A percentile compares a stretch with the other conserved stretches of the same genome.
Conservation (phyloP, 2,113 vertebrate genomes). For the Tricholaema leucomelas region DNA sequence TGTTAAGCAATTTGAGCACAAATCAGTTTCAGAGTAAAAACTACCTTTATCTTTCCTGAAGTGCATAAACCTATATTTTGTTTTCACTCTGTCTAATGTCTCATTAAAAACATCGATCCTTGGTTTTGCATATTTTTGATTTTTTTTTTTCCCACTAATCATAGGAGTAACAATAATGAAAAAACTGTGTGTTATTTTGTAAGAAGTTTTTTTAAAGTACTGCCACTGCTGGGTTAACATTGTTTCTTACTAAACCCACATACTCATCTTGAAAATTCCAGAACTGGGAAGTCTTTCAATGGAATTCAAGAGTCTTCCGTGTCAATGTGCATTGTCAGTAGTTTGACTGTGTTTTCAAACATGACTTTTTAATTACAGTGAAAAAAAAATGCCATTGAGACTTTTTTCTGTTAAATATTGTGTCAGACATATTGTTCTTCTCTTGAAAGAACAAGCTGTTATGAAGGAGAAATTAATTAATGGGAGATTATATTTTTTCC, state of each 20-base stretch:
- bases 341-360: neutral
- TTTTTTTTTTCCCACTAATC: neutral
- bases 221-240: neutral
- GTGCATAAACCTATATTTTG: neutral
- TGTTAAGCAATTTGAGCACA: neutral
- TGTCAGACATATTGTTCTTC: neutral
- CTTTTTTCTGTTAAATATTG: neutral
- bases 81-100: neutral
- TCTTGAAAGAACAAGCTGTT: neutral
- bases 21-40: neutral
- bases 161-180: neutral
- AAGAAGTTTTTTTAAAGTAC: neutral
- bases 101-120: accelerated
- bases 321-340: neutral
- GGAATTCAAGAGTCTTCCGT: neutral
- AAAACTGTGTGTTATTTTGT: neutral
- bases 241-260: neutral
- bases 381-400: neutral
- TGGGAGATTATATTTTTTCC: too few relatives aligned
- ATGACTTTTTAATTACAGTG: neutral
- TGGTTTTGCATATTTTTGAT: neutral
- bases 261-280: neutral
- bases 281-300: neutral
- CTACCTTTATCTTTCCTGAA: neutral
- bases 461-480: too few relatives aligned